Conservation (phyloP, 2,888 invertebrate species). For the Hyposoter dolosus region DNA sequence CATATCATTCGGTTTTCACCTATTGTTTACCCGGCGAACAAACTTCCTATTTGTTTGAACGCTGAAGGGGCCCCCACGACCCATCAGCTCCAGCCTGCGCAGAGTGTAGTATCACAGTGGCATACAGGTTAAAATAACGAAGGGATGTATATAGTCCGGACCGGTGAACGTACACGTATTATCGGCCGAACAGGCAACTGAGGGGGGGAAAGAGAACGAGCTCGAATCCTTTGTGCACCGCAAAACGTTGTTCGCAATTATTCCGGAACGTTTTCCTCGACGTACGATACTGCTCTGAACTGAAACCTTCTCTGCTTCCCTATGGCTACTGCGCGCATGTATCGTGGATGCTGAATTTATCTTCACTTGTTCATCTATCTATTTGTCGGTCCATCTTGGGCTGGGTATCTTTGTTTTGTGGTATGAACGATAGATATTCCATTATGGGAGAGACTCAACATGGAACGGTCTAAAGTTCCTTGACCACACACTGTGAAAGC, state of each 20-base stretch:
- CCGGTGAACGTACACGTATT: conserved; percentile 63
- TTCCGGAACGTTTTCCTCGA: conserved; percentile 72
- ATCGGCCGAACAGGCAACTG: conserved; percentile 53
- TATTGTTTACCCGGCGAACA: conserved; percentile 81
- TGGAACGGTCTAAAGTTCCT: conserved; percentile 33
- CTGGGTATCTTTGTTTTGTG: conserved; percentile 26
- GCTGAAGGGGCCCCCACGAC: conserved; percentile 75
- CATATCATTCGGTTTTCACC: conserved; percentile 84
- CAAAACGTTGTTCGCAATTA: conserved; percentile 73
- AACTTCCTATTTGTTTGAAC: conserved; percentile 84
- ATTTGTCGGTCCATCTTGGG: conserved; percentile 57
- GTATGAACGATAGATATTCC: conserved; percentile 30
- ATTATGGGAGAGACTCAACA: conserved; percentile 18
- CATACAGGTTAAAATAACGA: conserved; percentile 64
- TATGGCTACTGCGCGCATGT: conserved; percentile 6
- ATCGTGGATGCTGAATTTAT: conserved; percentile 57
- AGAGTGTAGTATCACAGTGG: conserved; percentile 53
- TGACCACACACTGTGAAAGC: background rate
- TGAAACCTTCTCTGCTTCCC: conserved; percentile 43
- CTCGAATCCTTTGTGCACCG: conserved; percentile 61
- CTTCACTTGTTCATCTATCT: conserved; percentile 55
- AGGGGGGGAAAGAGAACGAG: conserved; percentile 33
- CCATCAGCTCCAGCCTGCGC: conserved; percentile 46
- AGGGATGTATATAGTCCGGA: conserved; percentile 35
- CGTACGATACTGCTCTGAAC: conserved; percentile 23